Percentiles rank a stretch among this genome's conserved stretches.
These are phyloP conservation scores for Coilia nasus DNA, from an alignment of 2,797 vertebrate genomes.

Conservation along the genomic window DNA sequence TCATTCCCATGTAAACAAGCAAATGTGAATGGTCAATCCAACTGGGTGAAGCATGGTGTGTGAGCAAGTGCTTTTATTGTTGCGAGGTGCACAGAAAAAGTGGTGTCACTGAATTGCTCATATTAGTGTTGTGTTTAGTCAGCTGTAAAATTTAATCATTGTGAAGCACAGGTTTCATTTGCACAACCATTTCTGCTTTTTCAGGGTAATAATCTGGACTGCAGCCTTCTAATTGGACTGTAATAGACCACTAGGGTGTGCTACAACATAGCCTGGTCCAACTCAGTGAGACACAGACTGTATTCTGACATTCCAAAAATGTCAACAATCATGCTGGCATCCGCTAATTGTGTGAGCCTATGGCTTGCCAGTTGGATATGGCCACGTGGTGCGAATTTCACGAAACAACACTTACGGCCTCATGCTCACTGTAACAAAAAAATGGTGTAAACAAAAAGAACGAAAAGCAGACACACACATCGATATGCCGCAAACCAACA, in stretches of 20 bases:
- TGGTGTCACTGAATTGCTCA: neutral
- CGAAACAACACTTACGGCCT: slow-evolving; percentile 68
- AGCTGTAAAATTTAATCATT: neutral
- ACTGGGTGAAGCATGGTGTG: slow-evolving; percentile 58
- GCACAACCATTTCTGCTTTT: neutral
- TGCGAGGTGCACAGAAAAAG: neutral
- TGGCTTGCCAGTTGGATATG: slow-evolving; percentile 76
- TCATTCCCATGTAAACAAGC: slow-evolving; percentile 67
- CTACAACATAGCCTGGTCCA: slow-evolving; percentile 32
- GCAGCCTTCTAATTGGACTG: neutral
- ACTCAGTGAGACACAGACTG: neutral
- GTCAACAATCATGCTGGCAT: neutral
- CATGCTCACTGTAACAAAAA: slow-evolving; percentile 73
- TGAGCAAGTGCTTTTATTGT: slow-evolving; percentile 11
- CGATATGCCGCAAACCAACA: slow-evolving; percentile 68
- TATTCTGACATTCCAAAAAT: neutral
- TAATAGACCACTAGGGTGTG: slow-evolving; percentile 61
- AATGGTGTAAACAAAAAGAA: slow-evolving; percentile 18
- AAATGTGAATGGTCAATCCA: slow-evolving; percentile 72
- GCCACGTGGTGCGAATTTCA: slow-evolving; percentile 58
- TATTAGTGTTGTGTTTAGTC: neutral
- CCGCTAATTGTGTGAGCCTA: slow-evolving; percentile 10
- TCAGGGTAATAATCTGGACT: neutral
- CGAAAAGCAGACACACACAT: slow-evolving; percentile 58
- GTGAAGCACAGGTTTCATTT: neutral